Conservation (phyloP, 1,140 invertebrate genomes). For the Brachionus sp. region DNA sequence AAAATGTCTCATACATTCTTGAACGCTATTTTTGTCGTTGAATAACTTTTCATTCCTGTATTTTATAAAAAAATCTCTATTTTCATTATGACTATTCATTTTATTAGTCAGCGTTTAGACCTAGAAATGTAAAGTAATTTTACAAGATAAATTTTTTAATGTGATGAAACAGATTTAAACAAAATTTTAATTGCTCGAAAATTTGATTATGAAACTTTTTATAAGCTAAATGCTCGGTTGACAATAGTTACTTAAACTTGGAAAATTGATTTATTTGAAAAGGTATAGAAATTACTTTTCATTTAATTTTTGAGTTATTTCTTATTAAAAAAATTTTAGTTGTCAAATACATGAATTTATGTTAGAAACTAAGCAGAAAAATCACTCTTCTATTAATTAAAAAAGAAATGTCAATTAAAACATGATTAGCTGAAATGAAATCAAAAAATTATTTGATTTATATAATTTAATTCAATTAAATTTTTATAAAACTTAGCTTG, state of each 20-base stretch:
- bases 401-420: neutral
- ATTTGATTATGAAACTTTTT: neutral
- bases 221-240: neutral
- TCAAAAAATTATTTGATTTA: too few species aligned
- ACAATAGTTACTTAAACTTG: slow-evolving; percentile 26
- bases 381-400: neutral
- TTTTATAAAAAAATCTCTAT: slow-evolving; percentile 37
- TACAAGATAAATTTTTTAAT: neutral
- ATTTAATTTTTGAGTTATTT: neutral
- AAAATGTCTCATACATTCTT: slow-evolving; percentile 34
- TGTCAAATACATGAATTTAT: neutral
- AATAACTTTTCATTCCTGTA: slow-evolving; percentile 23
- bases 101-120: neutral
- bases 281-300: neutral
- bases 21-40: slow-evolving; percentile 16
- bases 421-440: neutral
- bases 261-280: slow-evolving; percentile 33
- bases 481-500: too few species aligned
- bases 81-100: slow-evolving; percentile 29
- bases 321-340: neutral
- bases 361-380: neutral
- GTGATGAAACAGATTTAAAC: neutral
- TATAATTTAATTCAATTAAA: too few species aligned
- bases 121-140: neutral
- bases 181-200: neutral